Percentiles rank a stretch among this genome's conserved stretches.
These are phyloP conservation scores for Tanypteryx hageni DNA, from an alignment of 2,888 invertebrate genomes.

Conservation along the genomic window DNA sequence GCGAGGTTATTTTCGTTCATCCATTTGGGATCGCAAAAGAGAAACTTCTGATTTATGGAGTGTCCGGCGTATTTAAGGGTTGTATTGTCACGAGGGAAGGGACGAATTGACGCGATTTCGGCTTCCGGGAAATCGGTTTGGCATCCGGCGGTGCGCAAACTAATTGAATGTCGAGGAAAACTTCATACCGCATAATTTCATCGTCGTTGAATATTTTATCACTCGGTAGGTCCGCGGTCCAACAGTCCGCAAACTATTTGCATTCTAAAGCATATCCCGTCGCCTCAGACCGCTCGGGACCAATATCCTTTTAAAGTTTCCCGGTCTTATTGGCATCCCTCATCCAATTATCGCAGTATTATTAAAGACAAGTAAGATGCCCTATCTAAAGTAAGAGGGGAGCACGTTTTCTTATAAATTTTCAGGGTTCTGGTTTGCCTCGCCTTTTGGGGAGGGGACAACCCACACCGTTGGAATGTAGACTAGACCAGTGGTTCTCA, in stretches of 20 bases:
- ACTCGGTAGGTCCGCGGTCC: not conserved
- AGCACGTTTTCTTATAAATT: too few species aligned
- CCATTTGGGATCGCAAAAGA: too few species aligned
- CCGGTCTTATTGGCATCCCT: not conserved
- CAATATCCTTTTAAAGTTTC: not conserved
- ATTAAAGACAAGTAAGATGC: not conserved
- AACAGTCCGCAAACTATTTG: not conserved
- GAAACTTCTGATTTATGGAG: too few species aligned
- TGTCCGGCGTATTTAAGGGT: too few species aligned
- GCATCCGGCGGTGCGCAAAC: not conserved
- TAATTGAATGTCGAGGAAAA: conserved; percentile 7
- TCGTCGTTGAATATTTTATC: not conserved
- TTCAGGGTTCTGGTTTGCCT: too few species aligned
- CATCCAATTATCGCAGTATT: not conserved
- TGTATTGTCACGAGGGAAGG: too few species aligned
- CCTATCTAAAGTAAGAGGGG: too few species aligned
- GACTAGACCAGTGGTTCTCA: too few species aligned
- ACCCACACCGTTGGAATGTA: too few species aligned
- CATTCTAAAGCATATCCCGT: not conserved
- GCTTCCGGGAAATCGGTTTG: not conserved
- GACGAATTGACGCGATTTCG: too few species aligned
- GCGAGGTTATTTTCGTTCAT: too few species aligned
- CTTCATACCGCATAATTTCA: not conserved
- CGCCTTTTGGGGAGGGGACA: too few species aligned
- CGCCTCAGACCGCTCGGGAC: not conserved